Evolutionary conservation across 1,140 invertebrate species (phyloP).

Genomic region (Euglossa dilemma): DNA sequence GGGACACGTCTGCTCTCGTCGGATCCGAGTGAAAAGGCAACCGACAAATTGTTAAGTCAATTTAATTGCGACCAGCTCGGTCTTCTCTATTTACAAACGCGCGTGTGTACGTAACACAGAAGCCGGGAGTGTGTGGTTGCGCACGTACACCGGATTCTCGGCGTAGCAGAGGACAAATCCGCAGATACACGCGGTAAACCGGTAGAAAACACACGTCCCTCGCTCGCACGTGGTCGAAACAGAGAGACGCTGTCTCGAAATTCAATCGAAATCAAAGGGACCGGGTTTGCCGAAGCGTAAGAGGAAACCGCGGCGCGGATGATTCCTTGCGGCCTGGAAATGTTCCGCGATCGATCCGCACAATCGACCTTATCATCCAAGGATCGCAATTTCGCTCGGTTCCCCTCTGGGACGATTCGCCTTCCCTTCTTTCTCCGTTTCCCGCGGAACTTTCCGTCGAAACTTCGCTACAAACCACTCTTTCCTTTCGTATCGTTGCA

Average conservation of each 20-base stretch:
- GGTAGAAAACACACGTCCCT: conserved; percentile 13
- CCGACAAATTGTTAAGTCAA: conserved; percentile 38
- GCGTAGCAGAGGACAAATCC: background rate
- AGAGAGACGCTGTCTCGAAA: conserved; percentile 50
- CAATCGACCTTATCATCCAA: conserved; percentile 62
- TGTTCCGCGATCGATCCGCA: conserved; percentile 63
- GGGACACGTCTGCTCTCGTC: conserved; percentile 11
- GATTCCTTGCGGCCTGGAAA: conserved; percentile 63
- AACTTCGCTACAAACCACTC: background rate
- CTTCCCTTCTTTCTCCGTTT: conserved; percentile 59
- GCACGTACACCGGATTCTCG: background rate
- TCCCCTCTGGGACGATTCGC: conserved; percentile 52
- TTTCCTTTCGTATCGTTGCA: conserved; percentile 7
- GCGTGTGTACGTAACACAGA: too few relatives aligned
- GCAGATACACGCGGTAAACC: conserved; percentile 10
- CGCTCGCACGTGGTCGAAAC: conserved; percentile 17
- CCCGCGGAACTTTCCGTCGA: conserved; percentile 8
- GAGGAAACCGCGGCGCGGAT: conserved; percentile 45
- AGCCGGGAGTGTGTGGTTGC: too few relatives aligned
- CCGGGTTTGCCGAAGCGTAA: conserved; percentile 58
- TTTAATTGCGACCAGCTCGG: conserved; percentile 31
- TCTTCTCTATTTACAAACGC: conserved; percentile 29
- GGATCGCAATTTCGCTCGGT: conserved; percentile 63
- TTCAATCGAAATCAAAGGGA: conserved; percentile 69
- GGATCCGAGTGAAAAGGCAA: conserved; percentile 24